Evolutionary conservation across 2,888 invertebrate genomes (phyloP), one percentile per base, ranked within the genome.

Genomic region (Erebia palarica): DNA sequence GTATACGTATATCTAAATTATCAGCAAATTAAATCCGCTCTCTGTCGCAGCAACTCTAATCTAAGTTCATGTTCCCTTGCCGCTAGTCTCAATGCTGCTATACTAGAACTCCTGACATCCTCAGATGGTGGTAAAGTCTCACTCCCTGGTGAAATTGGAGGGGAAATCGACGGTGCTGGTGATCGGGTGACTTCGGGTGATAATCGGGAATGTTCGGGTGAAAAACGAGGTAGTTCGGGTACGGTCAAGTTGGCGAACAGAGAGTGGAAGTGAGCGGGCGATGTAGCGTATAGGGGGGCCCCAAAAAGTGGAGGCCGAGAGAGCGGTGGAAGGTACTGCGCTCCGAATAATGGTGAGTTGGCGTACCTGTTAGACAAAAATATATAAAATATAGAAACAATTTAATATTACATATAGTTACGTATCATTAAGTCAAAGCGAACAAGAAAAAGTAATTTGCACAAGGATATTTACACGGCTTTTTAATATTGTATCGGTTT

Each of bases 1-100:
- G 0, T n/a, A 13, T 47, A 47, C 11, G 16, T 16, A 10, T 18
- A 55, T 3, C 55, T 3, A 55, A 55, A 55, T 10, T 13, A 73
- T 87, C 79, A 91, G 83, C 92, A 93, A 75, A 93, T 92, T 75
- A 92, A 80, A 80, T 92, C 91, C 44, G 92, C 89, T 84, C 96
- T 96, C 81, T 97, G 97, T 66, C 97, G 94, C 76, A 97, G 88
- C 92, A 81, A 70, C 87, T 97, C 97, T 79, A 98, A 92, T 85
- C 97, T 95, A 61, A 97, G 90, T 86, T 98, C 98, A 87, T 98
- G 98, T 84, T 98, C 98, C 51, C 98, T 93, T 0, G 98, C 98
- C 80, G 98, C 98, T 65, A 97, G 89, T 78, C 98, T 94, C 71
- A 98, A 91, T 0, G 97, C 96, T 0, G 97, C 97, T 78, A 98